These are phyloP conservation scores for Muscicapa adusta DNA, from an alignment of 2,113 vertebrate species.

Conservation along the genomic window DNA sequence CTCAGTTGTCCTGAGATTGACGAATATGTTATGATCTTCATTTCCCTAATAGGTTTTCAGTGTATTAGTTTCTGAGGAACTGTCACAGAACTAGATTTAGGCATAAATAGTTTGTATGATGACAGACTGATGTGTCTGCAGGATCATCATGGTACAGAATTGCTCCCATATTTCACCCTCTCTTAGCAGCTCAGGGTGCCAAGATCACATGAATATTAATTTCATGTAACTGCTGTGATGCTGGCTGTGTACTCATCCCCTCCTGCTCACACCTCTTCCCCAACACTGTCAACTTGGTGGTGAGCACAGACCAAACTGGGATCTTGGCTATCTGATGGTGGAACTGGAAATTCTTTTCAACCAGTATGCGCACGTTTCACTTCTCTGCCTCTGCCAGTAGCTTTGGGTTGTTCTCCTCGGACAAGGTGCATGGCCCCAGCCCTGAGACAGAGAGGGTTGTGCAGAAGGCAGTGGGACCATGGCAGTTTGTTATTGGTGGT, in stretches of 20 bases:
- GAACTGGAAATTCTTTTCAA: background rate
- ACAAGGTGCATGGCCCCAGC: accelerated
- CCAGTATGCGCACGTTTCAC: background rate
- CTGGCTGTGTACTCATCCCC: background rate
- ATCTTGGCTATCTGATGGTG: background rate
- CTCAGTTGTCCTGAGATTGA: constrained; percentile 1
- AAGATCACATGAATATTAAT: background rate
- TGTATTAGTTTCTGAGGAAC: constrained; percentile 21
- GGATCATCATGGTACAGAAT: background rate
- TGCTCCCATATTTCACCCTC: constrained; percentile 3
- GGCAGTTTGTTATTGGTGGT: background rate
- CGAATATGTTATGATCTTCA: constrained; percentile 36
- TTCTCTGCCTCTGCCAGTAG: accelerated
- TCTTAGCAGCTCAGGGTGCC: background rate
- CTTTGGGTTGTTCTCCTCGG: accelerated
- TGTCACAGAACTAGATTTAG: constrained; percentile 22
- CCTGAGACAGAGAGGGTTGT: background rate
- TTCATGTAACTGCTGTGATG: background rate
- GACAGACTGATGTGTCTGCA: constrained; percentile 31
- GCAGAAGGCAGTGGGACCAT: background rate
- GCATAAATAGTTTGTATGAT: constrained; percentile 1
- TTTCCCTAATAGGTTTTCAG: constrained; percentile 46
- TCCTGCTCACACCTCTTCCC: background rate
- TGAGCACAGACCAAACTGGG: background rate
- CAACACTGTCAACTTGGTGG: background rate